Base-by-base conservation (phyloP, 2,113 vertebrate genomes). In the Neotoma lepida region DNA sequence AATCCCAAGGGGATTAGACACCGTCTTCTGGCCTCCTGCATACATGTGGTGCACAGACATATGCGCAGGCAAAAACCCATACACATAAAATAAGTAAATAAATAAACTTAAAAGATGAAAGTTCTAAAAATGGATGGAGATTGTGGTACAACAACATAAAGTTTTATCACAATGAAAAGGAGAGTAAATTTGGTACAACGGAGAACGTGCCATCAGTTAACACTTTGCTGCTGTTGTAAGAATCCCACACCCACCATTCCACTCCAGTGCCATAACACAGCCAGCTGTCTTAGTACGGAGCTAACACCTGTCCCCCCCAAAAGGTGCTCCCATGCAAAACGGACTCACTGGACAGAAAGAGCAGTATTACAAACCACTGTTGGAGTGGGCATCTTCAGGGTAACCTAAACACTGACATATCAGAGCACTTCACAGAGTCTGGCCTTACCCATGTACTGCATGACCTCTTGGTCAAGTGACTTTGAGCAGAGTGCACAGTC, bases 401-500 rank as follows among this genome's bases (percentile, higher is more conserved):
- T 91, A 93, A 95, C 74, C 35, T 94, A 77, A 90, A 54, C 22
- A 49, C 46, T 46, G 66, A 73, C n/a, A 46, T 64, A 30, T 66
- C 26, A 71, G 51, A 71, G 41, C 9, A 10, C 63, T 7, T 78
- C 33, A 54, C 6, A 71, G 73, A 93, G 86, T 66, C 44, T 80
- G 63, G 20, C 74, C 41, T 96, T 58, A 61, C 56, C 74, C 46
- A 56, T 3, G 63, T 15, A 91, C 58, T 58, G 89, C 89, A n/a
- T 88, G 81, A 90, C 35, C 51, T 61, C 41, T 82, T 44, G 81
- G 91, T 95, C 94, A 96, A 96, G 85, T 94, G 96, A 96, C 95
- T 96, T 89, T 88, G 51, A 93, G 74, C 41, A 95, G 63, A 54
- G 70, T 94, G 81, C 90, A 93, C 51, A 90, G 90, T 95, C 93